Percentiles rank a stretch among this genome's conserved stretches.
These are phyloP conservation scores for Benitochromis conjunctus DNA, from an alignment of 2,113 vertebrate genomes.

Conservation along the genomic window DNA sequence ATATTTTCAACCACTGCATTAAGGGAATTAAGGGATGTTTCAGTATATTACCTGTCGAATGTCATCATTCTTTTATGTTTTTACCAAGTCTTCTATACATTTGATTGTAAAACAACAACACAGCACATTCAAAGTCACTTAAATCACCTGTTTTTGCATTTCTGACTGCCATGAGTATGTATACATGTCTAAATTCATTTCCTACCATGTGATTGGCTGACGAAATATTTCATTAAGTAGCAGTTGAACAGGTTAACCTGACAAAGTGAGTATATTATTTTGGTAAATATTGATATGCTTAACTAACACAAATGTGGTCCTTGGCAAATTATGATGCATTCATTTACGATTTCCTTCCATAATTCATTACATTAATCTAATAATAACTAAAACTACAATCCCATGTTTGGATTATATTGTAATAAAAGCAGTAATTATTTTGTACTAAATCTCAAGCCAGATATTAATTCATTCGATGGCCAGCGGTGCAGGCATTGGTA, in stretches of 20 bases:
- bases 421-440: neutral
- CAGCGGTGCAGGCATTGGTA: neutral
- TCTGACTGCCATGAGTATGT: neutral
- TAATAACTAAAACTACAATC: neutral
- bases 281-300: neutral
- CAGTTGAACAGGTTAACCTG: neutral
- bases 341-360: neutral
- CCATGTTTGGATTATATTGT: neutral
- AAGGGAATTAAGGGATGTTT: too few species aligned
- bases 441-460: constrained; percentile 6
- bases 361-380: neutral
- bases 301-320: neutral
- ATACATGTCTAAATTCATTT: neutral
- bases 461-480: constrained; percentile 4
- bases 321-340: neutral
- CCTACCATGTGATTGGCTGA: neutral
- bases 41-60: neutral
- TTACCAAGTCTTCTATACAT: neutral
- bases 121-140: neutral
- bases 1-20: neutral
- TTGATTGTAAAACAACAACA: neutral
- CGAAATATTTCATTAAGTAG: neutral
- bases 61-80: neutral
- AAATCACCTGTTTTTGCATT: neutral
- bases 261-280: neutral